Conservation (phyloP, 92 coral and sea anemone genomes). For the Parazoanthus swiftii region DNA sequence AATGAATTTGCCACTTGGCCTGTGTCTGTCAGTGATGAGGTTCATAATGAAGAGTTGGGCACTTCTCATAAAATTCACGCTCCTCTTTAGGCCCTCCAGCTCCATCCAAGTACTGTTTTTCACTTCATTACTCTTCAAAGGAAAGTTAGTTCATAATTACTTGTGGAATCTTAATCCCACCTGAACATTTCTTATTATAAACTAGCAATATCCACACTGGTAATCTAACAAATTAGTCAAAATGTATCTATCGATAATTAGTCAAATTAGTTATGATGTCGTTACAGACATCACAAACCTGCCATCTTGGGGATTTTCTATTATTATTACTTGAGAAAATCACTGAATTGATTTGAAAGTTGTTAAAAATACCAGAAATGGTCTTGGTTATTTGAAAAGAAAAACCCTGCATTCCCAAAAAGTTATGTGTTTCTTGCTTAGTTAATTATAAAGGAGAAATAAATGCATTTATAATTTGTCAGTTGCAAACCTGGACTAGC, state of each 20-base stretch:
- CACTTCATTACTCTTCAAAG: slow-evolving; percentile 54
- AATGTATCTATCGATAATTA: neutral
- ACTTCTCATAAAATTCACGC: slow-evolving; percentile 24
- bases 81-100: slow-evolving; percentile 44
- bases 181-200: too few species aligned
- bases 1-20: slow-evolving; percentile 21
- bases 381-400: too few species aligned
- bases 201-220: too few species aligned
- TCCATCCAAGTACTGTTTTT: slow-evolving; percentile 55
- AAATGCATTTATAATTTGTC: neutral
- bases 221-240: neutral
- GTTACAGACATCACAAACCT: too few species aligned
- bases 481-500: slow-evolving; percentile 53
- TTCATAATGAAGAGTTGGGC: slow-evolving; percentile 25
- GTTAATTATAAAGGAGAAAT: neutral
- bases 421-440: too few species aligned
- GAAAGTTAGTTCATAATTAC: neutral
- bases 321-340: too few species aligned
- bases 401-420: too few species aligned
- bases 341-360: too few species aligned
- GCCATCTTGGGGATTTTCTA: too few species aligned
- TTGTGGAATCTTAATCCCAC: too few species aligned
- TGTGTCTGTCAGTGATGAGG: slow-evolving; percentile 45
- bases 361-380: too few species aligned
- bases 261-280: too few species aligned